Evolutionary conservation across 2,888 invertebrate genomes (phyloP).

Genomic region (Drosophila subquinaria): DNA sequence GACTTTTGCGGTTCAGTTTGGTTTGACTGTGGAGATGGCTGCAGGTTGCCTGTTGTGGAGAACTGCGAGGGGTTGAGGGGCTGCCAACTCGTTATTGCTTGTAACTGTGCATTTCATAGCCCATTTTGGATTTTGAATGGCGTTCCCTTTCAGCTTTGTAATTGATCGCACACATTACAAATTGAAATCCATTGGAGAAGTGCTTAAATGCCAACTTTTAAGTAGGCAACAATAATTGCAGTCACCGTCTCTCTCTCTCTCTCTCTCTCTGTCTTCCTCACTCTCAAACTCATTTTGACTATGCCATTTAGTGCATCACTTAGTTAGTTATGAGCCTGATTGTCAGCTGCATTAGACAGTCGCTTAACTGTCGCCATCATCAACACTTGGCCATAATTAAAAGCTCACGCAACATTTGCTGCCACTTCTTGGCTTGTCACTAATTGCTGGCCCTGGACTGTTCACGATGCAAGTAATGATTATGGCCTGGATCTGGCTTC

Average conservation of each 20-base stretch:
- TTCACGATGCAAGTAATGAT: slow-evolving; percentile 72
- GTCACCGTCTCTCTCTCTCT: not conserved
- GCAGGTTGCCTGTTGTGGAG: slow-evolving; percentile 16
- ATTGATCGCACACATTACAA: slow-evolving; percentile 74
- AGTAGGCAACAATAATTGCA: slow-evolving; percentile 60
- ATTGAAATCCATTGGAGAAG: slow-evolving; percentile 53
- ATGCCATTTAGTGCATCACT: slow-evolving; percentile 39
- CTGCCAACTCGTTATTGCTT: slow-evolving; percentile 71
- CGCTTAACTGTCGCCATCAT: slow-evolving; percentile 61
- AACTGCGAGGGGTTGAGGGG: not conserved
- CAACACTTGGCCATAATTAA: slow-evolving; percentile 68
- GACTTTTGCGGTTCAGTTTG: slow-evolving; percentile 62
- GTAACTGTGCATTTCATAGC: slow-evolving; percentile 75
- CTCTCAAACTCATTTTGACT: not conserved
- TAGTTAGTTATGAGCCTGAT: slow-evolving; percentile 42
- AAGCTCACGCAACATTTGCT: slow-evolving; percentile 64
- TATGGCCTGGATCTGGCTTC: slow-evolving; percentile 58
- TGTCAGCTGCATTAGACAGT: slow-evolving; percentile 39
- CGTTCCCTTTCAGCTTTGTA: slow-evolving; percentile 53
- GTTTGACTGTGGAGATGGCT: slow-evolving; percentile 36
- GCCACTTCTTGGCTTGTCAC: slow-evolving; percentile 61
- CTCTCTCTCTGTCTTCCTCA: not conserved
- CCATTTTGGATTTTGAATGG: slow-evolving; percentile 41
- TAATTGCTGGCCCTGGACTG: slow-evolving; percentile 61
- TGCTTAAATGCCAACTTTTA: slow-evolving; percentile 57